These are phyloP conservation scores for Anthopleura xanthogrammica DNA, from an alignment of 92 coral and sea anemone genomes.

Conservation along the genomic window DNA sequence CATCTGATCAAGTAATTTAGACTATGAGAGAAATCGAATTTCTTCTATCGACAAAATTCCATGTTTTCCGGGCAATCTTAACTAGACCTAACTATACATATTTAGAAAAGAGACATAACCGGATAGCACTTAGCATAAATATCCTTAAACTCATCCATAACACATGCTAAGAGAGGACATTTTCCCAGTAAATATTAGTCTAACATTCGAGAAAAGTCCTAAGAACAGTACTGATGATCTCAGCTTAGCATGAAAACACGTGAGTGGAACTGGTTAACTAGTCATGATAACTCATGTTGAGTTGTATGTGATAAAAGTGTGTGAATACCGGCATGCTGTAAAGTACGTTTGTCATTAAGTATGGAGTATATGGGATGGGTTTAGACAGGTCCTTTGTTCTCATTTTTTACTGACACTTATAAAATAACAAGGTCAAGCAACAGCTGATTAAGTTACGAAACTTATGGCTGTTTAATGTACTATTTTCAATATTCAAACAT, in stretches of 20 bases:
- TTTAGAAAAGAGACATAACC: background rate
- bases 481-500: no score
- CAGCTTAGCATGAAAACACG: background rate
- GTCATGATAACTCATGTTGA: background rate
- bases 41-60: background rate
- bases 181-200: background rate
- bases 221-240: background rate
- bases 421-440: background rate
- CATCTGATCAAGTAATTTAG: background rate
- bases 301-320: background rate
- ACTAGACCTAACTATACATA: no score
- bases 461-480: no score
- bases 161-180: background rate
- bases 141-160: background rate
- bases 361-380: background rate
- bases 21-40: no score
- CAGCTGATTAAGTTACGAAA: no score
- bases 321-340: background rate
- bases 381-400: background rate
- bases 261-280: background rate
- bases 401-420: background rate
- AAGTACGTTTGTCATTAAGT: background rate
- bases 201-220: background rate
- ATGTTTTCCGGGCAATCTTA: background rate
- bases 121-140: background rate